These are phyloP conservation scores for Capricornis sumatraensis DNA, from an alignment of 2,113 vertebrate genomes.

Conservation along the genomic window DNA sequence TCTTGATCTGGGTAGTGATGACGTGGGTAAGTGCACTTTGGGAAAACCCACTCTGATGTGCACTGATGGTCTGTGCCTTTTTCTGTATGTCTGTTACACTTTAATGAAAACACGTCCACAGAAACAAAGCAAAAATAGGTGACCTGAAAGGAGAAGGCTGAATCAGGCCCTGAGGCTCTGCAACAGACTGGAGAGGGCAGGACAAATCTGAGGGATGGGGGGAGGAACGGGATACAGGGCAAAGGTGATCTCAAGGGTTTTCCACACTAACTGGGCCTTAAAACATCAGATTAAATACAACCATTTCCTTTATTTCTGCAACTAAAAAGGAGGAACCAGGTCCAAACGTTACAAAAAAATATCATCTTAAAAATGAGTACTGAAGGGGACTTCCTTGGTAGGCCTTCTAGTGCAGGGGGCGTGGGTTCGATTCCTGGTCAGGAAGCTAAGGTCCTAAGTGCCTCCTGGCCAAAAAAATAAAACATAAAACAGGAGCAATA, in stretches of 20 bases:
- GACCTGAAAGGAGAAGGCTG: background rate
- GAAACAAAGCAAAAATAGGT: background rate
- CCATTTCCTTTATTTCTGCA: background rate
- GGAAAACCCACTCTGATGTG: background rate
- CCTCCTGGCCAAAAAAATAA: background rate
- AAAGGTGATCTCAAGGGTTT: background rate
- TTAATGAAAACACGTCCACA: background rate
- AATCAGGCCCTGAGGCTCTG: background rate
- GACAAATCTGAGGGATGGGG: fast-evolving
- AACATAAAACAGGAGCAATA: background rate
- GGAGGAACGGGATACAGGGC: no score
- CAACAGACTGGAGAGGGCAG: background rate
- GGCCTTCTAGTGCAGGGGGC: background rate
- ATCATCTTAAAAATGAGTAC: background rate
- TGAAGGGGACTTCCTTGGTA: background rate
- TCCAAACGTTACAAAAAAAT: background rate
- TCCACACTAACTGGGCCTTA: background rate
- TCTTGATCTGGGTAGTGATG: background rate
- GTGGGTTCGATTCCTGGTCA: background rate
- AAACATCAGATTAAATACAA: background rate
- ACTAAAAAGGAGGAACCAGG: background rate
- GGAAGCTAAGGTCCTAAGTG: background rate
- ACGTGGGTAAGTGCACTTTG: no score
- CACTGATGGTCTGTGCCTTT: background rate
- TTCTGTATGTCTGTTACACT: background rate